Conservation (phyloP, 2,113 vertebrate genomes). For the Cebidichthys violaceus region DNA sequence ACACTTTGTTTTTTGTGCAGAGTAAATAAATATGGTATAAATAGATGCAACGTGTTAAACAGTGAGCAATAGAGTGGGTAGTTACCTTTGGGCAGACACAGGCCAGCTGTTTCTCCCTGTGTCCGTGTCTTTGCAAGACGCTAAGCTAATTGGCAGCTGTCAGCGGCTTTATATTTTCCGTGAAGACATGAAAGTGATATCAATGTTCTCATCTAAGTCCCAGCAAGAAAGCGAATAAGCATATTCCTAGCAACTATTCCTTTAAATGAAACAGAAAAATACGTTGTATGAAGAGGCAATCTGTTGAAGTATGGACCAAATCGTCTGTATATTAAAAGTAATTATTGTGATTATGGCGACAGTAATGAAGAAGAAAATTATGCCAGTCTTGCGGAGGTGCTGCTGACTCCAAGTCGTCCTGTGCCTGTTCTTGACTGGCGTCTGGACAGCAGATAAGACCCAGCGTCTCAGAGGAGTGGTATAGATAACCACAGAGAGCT, state of each 20-base stretch:
- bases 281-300: background rate
- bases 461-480: background rate
- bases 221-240: background rate
- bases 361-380: background rate
- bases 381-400: conserved; percentile 1
- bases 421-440: conserved; percentile 9
- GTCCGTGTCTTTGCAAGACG: background rate
- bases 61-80: background rate
- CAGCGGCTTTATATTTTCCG: background rate
- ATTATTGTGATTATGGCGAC: background rate
- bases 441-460: conserved; percentile 28
- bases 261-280: background rate
- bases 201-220: background rate
- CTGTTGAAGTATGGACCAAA: background rate
- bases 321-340: background rate
- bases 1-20: no score
- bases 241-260: background rate
- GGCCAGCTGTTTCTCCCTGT: background rate
- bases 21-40: background rate
- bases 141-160: background rate
- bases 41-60: background rate
- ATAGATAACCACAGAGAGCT: conserved; percentile 33
- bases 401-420: conserved; percentile 20
- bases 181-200: background rate
- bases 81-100: background rate